Base-by-base conservation (phyloP, 1,140 invertebrate genomes). In the Gonioctena quinquepunctata region DNA sequence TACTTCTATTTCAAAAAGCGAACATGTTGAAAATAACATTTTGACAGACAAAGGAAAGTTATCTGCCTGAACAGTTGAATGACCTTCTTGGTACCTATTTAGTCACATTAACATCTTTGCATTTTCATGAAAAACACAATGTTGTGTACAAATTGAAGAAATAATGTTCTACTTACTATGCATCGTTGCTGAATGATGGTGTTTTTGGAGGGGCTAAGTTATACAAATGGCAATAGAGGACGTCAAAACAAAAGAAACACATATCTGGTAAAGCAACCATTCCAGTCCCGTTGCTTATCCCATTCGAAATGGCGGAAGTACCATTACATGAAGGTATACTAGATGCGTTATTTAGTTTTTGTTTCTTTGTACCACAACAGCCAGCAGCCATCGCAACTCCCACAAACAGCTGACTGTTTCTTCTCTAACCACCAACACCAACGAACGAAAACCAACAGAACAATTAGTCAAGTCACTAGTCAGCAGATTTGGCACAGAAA, bases 211-310 rank as follows among this genome's bases (percentile, higher is more conserved):
- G 91, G 76, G 97, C 94, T 80, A 95, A 89, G 81, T 93, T 95
- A 85, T 98, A 92, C 77, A 98, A 88, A 86, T 98, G 94, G 84
- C 91, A 92, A 85, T 97, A 96, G 62, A 99, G 89, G 69, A 98
- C 96, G 86, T 99, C 96, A 87, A 98, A 99, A 89, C 97, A 99
- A 87, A 94, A 99, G 87, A 95, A 96, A 83, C 95, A 97, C 97
- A 99, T 99, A 84, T 98, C 96, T 59, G 94, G 92, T 82, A 92
- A 90, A 66, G 94, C 94, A 42, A 97, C 91, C 83, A 90, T 82
- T 85, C 88, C 84, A 74, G 61, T 52, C 18, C 78, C 76, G 61
- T 84, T 85, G 23, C 76, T 77, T 21, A 70, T 74, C 28, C 84
- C 83, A 73, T 76, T 78, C 33, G 74, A 56, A 50, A 75, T 50